These are phyloP conservation scores for Oreotragus oreotragus DNA, from an alignment of 2,113 vertebrate species.

Conservation along the genomic window DNA sequence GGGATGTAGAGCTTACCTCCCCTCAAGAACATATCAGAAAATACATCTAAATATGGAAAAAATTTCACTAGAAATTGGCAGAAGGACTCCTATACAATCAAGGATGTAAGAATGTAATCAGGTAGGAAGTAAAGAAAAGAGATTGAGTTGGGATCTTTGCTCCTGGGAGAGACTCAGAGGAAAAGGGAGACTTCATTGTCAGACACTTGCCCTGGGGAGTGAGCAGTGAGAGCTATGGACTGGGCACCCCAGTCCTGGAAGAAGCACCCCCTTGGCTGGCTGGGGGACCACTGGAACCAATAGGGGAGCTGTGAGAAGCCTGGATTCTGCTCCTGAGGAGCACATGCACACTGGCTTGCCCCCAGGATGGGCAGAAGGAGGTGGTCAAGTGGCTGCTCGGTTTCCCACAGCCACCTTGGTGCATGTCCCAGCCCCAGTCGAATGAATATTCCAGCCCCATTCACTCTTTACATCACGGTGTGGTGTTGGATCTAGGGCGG, in stretches of 20 bases:
- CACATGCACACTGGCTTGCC: background rate
- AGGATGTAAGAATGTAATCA: background rate
- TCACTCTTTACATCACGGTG: rapidly evolving
- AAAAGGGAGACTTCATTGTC: background rate
- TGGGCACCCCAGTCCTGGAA: background rate
- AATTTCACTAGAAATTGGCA: background rate
- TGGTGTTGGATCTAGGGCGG: background rate
- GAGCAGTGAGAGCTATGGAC: background rate
- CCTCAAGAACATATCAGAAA: background rate
- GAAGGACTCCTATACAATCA: background rate
- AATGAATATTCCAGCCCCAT: background rate
- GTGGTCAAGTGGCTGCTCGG: background rate
- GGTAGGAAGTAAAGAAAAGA: background rate
- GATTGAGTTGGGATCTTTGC: background rate
- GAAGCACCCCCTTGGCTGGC: background rate
- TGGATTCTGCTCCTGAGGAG: background rate
- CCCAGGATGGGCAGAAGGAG: background rate
- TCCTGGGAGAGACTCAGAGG: background rate
- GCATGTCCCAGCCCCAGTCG: background rate
- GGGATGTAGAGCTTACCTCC: background rate
- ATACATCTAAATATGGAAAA: background rate
- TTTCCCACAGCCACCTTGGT: background rate
- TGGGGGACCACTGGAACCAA: background rate
- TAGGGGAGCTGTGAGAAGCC: background rate
- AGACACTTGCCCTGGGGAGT: background rate